Conservation (phyloP, 2,888 invertebrate genomes). For the Globia sparganii region DNA sequence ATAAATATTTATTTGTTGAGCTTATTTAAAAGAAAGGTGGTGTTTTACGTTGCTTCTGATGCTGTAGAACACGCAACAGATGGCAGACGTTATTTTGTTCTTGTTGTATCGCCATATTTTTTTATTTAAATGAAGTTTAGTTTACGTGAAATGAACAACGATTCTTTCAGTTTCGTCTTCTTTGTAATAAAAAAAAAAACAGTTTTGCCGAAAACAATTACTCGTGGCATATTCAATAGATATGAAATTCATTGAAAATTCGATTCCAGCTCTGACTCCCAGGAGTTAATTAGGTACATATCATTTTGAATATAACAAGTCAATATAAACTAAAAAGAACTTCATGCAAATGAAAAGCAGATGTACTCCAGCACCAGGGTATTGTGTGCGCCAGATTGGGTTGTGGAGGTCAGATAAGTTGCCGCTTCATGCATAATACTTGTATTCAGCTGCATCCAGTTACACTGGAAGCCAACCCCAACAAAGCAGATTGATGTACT, state of each 20-base stretch:
- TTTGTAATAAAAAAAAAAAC: neutral
- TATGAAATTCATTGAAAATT: neutral
- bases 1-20: slow-evolving; percentile 58
- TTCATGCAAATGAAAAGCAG: neutral
- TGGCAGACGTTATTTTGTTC: too few species aligned
- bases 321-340: slow-evolving; percentile 1
- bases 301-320: neutral
- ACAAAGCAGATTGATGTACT: too few species aligned
- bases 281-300: neutral
- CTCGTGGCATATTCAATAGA: neutral
- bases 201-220: neutral
- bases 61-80: neutral
- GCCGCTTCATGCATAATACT: too few species aligned
- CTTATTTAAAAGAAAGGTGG: slow-evolving; percentile 16
- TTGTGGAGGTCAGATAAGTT: too few species aligned
- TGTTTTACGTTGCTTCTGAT: neutral
- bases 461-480: too few species aligned
- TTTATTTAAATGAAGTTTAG: neutral
- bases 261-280: neutral
- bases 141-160: neutral
- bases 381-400: too few species aligned
- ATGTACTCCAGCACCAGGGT: neutral
- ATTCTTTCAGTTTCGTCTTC: neutral
- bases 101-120: neutral
- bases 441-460: too few species aligned